These are phyloP conservation scores for Drosophila truncata DNA, from an alignment of 1,140 invertebrate genomes.

Conservation along the genomic window DNA sequence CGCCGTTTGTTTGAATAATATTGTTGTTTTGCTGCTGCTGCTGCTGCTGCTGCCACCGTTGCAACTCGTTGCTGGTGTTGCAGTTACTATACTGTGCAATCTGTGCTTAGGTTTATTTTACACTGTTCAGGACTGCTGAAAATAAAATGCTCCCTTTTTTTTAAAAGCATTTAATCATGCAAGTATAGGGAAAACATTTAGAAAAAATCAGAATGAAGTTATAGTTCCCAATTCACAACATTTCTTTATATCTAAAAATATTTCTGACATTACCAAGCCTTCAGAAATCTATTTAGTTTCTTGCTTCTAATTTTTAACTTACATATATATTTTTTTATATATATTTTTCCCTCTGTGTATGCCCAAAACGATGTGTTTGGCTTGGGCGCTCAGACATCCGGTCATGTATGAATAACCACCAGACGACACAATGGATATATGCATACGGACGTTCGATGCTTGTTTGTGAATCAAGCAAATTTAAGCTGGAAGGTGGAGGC, in stretches of 20 bases:
- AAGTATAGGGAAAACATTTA: slow-evolving; percentile 34
- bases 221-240: not conserved
- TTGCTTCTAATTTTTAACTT: not conserved
- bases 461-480: slow-evolving; percentile 1
- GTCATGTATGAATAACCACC: slow-evolving; percentile 39
- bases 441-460: slow-evolving; percentile 8
- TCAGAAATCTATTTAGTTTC: not conserved
- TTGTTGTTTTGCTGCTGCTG: slow-evolving; percentile 28
- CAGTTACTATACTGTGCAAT: slow-evolving; percentile 60
- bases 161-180: slow-evolving; percentile 71
- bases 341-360: not conserved
- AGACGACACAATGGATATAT: slow-evolving; percentile 27
- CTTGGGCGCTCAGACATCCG: slow-evolving; percentile 32
- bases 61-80: slow-evolving; percentile 24
- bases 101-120: slow-evolving; percentile 72
- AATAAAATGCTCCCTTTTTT: slow-evolving; percentile 69
- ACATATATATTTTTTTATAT: not conserved
- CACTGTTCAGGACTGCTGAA: slow-evolving; percentile 43
- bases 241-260: not conserved
- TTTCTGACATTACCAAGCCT: not conserved
- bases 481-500: not conserved
- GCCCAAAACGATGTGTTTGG: slow-evolving; percentile 57
- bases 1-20: slow-evolving; percentile 70
- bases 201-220: too few species aligned
- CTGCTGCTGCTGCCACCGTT: slow-evolving; percentile 11